phyloP scores from a whole-genome alignment of 2,888 invertebrate genomes.

The Rhamphomyia laevipes region DNA sequence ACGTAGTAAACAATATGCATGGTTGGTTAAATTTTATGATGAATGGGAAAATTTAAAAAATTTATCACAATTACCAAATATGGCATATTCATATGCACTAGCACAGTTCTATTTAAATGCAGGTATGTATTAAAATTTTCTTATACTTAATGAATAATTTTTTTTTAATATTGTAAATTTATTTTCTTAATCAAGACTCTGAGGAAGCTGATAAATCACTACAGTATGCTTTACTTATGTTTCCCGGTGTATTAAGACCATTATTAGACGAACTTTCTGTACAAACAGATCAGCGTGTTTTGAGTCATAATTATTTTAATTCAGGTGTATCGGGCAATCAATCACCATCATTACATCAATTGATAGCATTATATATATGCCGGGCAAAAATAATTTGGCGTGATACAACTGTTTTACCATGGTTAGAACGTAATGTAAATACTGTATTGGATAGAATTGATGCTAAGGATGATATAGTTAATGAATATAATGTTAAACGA shows the following conservation, averaged over 20 bases:
- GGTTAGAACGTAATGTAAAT: constrained; percentile 65
- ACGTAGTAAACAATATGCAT: constrained; percentile 58
- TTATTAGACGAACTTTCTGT: constrained; percentile 66
- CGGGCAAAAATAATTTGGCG: constrained; percentile 70
- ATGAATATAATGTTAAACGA: constrained; percentile 50
- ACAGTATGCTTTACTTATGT: constrained; percentile 70
- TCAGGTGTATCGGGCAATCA: constrained; percentile 38
- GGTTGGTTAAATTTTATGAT: constrained; percentile 49
- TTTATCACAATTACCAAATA: constrained; percentile 73
- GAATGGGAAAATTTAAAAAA: constrained; percentile 53
- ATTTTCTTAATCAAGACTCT: constrained; percentile 23
- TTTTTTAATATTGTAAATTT: not conserved
- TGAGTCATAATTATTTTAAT: constrained; percentile 39
- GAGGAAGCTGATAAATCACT: constrained; percentile 48
- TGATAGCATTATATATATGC: constrained; percentile 60
- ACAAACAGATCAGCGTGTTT: constrained; percentile 52
- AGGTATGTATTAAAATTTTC: constrained; percentile 19
- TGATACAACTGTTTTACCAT: constrained; percentile 55
- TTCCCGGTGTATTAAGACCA: constrained; percentile 61
- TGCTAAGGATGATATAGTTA: constrained; percentile 44
- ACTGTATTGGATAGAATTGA: constrained; percentile 52
- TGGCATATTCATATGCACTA: constrained; percentile 69
- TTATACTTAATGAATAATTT: not conserved
- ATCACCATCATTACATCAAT: constrained; percentile 51
- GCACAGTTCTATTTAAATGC: constrained; percentile 51